phyloP scores from a whole-genome alignment of 2,888 invertebrate species.

The Synergus itoensis region DNA sequence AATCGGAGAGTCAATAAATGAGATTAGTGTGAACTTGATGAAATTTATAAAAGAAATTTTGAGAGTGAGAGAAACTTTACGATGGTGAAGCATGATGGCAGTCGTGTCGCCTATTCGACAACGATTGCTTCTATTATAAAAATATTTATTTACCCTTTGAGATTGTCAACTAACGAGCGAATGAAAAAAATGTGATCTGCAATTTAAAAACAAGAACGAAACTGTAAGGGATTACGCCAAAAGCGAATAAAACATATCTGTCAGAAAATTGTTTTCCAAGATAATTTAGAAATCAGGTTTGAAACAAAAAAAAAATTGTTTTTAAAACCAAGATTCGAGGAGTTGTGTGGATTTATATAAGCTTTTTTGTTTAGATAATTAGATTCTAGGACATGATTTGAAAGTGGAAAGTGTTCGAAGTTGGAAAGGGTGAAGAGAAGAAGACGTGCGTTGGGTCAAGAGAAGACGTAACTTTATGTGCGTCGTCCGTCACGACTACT shows the following conservation, averaged over 20 bases:
- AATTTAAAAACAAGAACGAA: constrained; percentile 22
- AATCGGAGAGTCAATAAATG: background rate
- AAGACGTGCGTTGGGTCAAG: background rate
- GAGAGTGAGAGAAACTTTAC: constrained; percentile 10
- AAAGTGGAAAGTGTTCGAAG: background rate
- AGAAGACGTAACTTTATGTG: background rate
- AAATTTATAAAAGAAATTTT: background rate
- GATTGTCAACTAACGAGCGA: constrained; percentile 14
- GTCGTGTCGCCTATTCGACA: constrained; percentile 9
- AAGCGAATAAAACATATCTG: constrained; percentile 58
- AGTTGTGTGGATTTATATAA: no score
- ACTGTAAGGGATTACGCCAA: constrained; percentile 40
- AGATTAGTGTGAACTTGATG: background rate
- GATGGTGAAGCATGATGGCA: background rate
- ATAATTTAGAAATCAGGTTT: constrained; percentile 6
- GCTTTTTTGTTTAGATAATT: background rate
- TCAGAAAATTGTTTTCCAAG: constrained; percentile 36
- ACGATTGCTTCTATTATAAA: constrained; percentile 1
- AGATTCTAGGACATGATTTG: background rate
- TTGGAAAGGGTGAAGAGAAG: background rate
- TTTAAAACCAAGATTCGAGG: no score
- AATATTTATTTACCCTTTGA: constrained; percentile 29
- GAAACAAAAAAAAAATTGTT: no score
- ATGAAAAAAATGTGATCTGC: constrained; percentile 26
- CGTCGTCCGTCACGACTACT: constrained; percentile 19